Evolutionary conservation across 2,113 vertebrate species (phyloP), one percentile per base, ranked within the genome.

Genomic region (Seriola dumerili): DNA sequence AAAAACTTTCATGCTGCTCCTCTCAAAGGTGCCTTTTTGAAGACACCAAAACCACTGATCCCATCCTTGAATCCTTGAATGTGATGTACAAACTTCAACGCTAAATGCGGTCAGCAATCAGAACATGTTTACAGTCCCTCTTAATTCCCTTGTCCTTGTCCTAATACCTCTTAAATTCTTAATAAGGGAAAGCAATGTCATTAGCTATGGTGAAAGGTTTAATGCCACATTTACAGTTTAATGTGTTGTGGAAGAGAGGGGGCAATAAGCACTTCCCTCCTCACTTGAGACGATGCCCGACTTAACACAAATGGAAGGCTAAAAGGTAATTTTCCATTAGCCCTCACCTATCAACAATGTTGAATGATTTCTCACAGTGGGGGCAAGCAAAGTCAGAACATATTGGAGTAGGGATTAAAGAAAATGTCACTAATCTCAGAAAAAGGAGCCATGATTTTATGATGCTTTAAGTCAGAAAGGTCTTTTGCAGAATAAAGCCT

Each of bases 201-300:
- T 91, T 93, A 89, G 88, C 72, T 88, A 38, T 64, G 65, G 80
- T 90, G 70, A 88, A 91, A 90, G 81, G 89, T 86, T 87, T 79
- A 88, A 91, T 34, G 50, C 76, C 75, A 87, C 73, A 83, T 88
- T 94, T 85, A 88, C 72, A 86, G 81, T 88, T 82, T 91, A 92
- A 89, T 85, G 79, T 76, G 80, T 89, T 91, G 85, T 82, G 65
- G 70, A 83, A 72, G 66, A 6, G 74, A 85, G 69, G 38, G 72
- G 72, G 59, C 69, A 81, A 84, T 65, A 69, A 83, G 82, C 72
- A 76, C 71, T 72, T 84, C 72, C 54, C 66, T 11, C 54, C 64
- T 76, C 84, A 75, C 83, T 72, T 0, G 61, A 80, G 68, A 87
- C 58, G 69, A 85, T 76, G 69, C 76, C 78, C 50, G 78, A 86